Evolutionary conservation across 2,113 vertebrate genomes (phyloP), one percentile per base, ranked within the genome.

Genomic region (Hydropotes inermis): DNA sequence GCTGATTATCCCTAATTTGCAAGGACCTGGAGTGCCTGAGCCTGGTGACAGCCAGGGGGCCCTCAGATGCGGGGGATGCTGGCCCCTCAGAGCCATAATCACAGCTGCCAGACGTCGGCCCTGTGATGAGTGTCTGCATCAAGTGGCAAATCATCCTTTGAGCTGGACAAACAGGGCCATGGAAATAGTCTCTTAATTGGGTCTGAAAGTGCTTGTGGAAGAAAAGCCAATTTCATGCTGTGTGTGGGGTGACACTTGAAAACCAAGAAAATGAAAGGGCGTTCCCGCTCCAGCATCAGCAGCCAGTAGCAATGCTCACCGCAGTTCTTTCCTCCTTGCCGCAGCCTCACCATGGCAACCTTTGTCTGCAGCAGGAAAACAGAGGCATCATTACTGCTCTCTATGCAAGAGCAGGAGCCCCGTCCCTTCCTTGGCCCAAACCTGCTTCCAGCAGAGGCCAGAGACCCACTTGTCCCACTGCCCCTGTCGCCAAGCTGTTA

Each of bases 191-290:
- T 97, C 94, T 97, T 99, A 98, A 99, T 99, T 99, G 97, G 97
- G 89, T 97, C 97, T 98, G 94, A 98, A 98, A 98, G 93, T 92
- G 98, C 94, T 92, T 50, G 87, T 98, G 98, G 94, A 98, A 98
- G 98, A 87, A 96, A 98, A 98, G 95, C 93, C 81, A 86, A 95
- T 97, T 97, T 98, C 91, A 95, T 96, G 58, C 94, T 97, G 70
- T 95, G 96, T 98, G 97, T 97, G 97, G 74, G 91, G 89, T 92
- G 97, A 98, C 96, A 97, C 96, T 98, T 98, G 98, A 98, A 98
- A 92, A 98, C 98, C 92, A 90, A 97, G 96, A 98, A 98, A 98
- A 99, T 99, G 98, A 99, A 98, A 99, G 98, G 98, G 98, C 98
- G 98, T 98, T 98, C 99, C 97, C 88, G 85, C 97, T 97, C 95